Conservation (phyloP, 2,888 invertebrate genomes). For the Abscondita cerata region DNA sequence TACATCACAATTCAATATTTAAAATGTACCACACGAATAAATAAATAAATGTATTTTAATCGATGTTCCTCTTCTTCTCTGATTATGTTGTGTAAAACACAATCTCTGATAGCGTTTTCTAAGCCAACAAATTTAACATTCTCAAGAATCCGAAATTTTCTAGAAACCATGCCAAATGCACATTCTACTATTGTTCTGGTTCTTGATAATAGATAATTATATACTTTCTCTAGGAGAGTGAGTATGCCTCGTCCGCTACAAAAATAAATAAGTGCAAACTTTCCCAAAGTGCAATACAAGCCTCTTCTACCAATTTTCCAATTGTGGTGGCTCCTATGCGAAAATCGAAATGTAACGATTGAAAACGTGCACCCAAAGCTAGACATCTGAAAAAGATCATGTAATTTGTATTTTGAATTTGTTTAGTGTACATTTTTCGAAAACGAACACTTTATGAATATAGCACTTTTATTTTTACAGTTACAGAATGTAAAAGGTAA, state of each 20-base stretch:
- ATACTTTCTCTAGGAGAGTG: slow-evolving; percentile 25
- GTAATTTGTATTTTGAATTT: too few relatives aligned
- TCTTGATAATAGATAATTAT: slow-evolving; percentile 31
- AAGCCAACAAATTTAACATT: slow-evolving; percentile 6
- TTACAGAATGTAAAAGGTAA: too few relatives aligned
- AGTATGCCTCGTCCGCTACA: background rate
- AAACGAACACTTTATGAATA: too few relatives aligned
- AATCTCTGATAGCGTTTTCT: slow-evolving; percentile 4
- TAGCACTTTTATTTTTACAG: too few relatives aligned
- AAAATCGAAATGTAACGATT: slow-evolving; percentile 9
- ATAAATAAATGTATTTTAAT: too few relatives aligned
- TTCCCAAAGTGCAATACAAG: slow-evolving; percentile 6
- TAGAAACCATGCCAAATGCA: slow-evolving; percentile 26
- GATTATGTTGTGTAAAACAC: slow-evolving; percentile 16
- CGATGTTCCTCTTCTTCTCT: background rate
- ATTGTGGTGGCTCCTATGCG: slow-evolving; percentile 14
- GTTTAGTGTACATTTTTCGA: too few relatives aligned
- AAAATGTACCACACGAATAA: too few relatives aligned
- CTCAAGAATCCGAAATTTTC: slow-evolving; percentile 20
- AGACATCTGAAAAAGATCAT: slow-evolving; percentile 17
- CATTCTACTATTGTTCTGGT: slow-evolving; percentile 30
- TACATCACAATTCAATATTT: too few relatives aligned
- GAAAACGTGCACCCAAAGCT: slow-evolving; percentile 14
- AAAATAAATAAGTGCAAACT: background rate
- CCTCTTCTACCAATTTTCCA: slow-evolving; percentile 15